Conservation (phyloP, 2,888 invertebrate genomes). For the Euproctis similis region DNA sequence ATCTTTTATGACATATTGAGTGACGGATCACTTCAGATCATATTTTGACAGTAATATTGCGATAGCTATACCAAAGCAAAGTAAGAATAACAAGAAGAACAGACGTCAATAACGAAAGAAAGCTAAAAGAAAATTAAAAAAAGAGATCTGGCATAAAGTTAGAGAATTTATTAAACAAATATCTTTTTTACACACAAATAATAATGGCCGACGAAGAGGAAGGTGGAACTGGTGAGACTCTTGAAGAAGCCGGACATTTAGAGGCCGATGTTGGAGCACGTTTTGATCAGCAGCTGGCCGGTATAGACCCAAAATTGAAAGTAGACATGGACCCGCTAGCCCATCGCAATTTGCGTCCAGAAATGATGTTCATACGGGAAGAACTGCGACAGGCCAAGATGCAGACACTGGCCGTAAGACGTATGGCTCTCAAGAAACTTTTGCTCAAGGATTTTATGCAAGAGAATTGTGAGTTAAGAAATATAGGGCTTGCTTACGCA, state of each 20-base stretch:
- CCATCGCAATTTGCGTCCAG: constrained; percentile 53
- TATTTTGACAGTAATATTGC: too few species aligned
- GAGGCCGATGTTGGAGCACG: constrained; percentile 69
- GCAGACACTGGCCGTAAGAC: constrained; percentile 61
- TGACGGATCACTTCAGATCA: too few species aligned
- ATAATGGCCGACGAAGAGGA: constrained; percentile 24
- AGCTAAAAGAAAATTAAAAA: too few species aligned
- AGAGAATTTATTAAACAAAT: too few species aligned
- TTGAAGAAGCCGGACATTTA: constrained; percentile 59
- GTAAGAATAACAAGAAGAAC: too few species aligned
- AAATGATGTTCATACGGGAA: constrained; percentile 68
- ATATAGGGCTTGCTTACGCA: constrained; percentile 55
- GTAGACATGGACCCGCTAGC: constrained; percentile 54
- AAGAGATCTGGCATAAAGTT: too few species aligned
- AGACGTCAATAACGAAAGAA: too few species aligned
- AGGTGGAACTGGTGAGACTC: constrained; percentile 30
- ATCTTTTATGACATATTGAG: too few species aligned
- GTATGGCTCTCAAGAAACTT: constrained; percentile 53
- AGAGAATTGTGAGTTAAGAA: constrained; percentile 59
- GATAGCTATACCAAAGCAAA: too few species aligned
- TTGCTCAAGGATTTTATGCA: constrained; percentile 49
- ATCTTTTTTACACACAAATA: too few species aligned
- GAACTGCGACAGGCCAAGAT: constrained; percentile 59
- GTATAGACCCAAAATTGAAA: constrained; percentile 51
- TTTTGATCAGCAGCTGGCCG: constrained; percentile 56